A percentile compares a stretch with the other conserved stretches of the same genome.
These are phyloP conservation scores for Agonopterix arenella DNA, from an alignment of 2,888 invertebrate species.

Conservation along the genomic window DNA sequence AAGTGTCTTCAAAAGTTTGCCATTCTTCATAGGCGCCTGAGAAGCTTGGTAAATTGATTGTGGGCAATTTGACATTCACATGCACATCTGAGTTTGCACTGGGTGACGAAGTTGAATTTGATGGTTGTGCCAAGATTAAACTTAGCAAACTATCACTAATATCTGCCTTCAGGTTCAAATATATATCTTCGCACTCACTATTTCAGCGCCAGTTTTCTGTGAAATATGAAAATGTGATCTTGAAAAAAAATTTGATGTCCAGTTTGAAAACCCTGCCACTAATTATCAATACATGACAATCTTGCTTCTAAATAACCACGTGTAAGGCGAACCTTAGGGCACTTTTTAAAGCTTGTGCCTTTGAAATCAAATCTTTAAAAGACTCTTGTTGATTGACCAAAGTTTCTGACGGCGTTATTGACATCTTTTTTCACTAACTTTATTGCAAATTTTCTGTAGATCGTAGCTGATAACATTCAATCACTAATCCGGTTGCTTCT, in stretches of 20 bases:
- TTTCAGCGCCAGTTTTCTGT: neutral
- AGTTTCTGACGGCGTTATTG: too few relatives aligned
- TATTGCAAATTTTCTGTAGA: too few relatives aligned
- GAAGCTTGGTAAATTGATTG: slow-evolving; percentile 3
- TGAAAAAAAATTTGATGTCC: neutral
- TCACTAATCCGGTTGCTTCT: too few relatives aligned
- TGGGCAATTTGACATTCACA: slow-evolving; percentile 1
- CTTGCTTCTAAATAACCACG: too few relatives aligned
- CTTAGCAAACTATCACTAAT: neutral
- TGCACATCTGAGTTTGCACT: neutral
- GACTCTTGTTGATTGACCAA: too few relatives aligned
- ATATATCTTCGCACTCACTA: neutral
- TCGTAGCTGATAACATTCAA: too few relatives aligned
- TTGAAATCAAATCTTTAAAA: too few relatives aligned
- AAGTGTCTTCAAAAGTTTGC: slow-evolving; percentile 3
- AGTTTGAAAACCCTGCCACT: too few relatives aligned
- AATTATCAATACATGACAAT: too few relatives aligned
- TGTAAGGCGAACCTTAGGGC: too few relatives aligned
- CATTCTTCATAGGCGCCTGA: slow-evolving; percentile 5
- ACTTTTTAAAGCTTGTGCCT: too few relatives aligned
- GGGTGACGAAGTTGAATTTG: neutral
- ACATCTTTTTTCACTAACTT: too few relatives aligned
- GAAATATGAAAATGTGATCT: neutral
- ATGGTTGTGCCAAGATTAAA: neutral
- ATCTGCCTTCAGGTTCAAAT: neutral